Conservation (phyloP, 37 sponge, comb jelly and placozoan genomes). For the Haliclona indistincta region DNA sequence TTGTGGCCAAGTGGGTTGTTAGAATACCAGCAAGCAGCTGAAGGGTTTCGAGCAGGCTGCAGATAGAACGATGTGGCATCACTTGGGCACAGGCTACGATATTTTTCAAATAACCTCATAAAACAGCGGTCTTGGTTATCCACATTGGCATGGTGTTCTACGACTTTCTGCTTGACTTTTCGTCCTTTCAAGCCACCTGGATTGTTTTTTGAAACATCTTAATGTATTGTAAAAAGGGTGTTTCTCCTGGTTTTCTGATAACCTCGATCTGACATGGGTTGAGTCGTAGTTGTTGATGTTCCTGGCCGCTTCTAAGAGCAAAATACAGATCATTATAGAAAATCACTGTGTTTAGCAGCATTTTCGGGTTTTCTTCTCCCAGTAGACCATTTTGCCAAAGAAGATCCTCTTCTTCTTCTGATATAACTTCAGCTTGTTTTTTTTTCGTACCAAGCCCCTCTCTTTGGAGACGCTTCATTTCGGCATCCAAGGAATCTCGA, state of each 20-base stretch:
- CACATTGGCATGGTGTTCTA: no score
- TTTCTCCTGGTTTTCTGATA: conserved; percentile 12
- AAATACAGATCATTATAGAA: conserved; percentile 32
- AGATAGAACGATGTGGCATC: no score
- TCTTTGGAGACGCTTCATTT: conserved; percentile 29
- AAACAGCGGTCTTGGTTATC: no score
- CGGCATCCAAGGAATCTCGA: conserved; percentile 14
- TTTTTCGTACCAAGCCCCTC: neutral
- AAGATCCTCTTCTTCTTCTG: conserved; percentile 20
- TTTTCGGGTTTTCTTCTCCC: conserved; percentile 1
- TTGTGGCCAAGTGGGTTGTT: no score
- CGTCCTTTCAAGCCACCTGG: conserved; percentile 36
- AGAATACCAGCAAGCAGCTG: no score
- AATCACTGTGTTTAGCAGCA: conserved; percentile 21
- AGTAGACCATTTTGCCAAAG: conserved; percentile 18
- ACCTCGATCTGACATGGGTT: conserved; percentile 25
- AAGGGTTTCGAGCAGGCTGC: no score
- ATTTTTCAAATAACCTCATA: no score
- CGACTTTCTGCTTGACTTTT: no score
- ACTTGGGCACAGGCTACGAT: no score
- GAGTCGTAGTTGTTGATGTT: conserved; percentile 35
- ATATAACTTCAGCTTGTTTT: conserved; percentile 32
- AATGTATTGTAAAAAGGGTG: conserved; percentile 5
- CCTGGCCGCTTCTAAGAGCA: conserved; percentile 23
- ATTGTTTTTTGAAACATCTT: no score